Evolutionary conservation across 1,140 invertebrate species (phyloP), one percentile per base, ranked within the genome.

Genomic region (Neotoxoptera formosana): DNA sequence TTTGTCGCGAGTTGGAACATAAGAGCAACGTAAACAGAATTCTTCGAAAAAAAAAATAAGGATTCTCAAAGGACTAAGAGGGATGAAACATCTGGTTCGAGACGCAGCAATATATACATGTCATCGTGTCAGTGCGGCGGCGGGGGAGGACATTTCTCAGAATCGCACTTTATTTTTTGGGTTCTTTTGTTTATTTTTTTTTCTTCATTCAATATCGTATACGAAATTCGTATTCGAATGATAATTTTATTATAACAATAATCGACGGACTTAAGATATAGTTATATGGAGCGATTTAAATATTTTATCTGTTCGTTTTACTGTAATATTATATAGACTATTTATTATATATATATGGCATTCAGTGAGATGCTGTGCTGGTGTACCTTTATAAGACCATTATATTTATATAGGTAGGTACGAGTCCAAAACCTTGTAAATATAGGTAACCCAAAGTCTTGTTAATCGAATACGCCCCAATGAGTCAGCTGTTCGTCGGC

Each of bases 1-100:
- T 90, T 60, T 17, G 88, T 90, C 53, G 14, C 11, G 88, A 56
- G 48, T 36, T 36, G 23, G 60, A 76, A 76, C n/a, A 90, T 60
- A 34, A 90, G 89, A 60, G 89, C 89, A 34, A 67, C 56, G 56
- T 45, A 90, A 90, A 90, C 89, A 90, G 36, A 90, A 90, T 41
- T 56, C n/a, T 90, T 45, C 11, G 36, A 25, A 90, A 90, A 41
- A 41, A 53, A 90, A 60, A 90, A 90, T 51, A 60, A 90, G 88
- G 36, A 56, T 60, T 9, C 34, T 60, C 87, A 9, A 14, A 25
- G 51, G 25, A 30, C 23, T 25, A 41, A 11, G 88, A 30, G 36
- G 21, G 88, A 56, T 41, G 53, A 36, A 90, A 90, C 88, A 90
- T 36, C 36, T 90, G 88, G 47, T 90, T 60, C 48, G 9, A 9